Base-by-base conservation (phyloP, 2,888 invertebrate species). In the Sarcophaga rosellei region DNA sequence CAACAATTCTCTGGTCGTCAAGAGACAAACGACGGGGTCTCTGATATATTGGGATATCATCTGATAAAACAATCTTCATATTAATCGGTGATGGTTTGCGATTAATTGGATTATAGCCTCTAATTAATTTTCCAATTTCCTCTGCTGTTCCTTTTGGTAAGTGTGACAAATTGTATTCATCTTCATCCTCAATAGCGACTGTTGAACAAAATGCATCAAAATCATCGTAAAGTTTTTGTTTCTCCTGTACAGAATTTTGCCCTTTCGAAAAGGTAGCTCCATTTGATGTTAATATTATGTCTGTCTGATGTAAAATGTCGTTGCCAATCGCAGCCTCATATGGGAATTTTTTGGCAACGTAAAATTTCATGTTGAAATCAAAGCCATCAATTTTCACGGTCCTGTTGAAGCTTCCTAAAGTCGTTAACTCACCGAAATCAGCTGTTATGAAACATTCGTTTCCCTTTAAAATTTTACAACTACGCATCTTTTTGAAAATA, bases 41-140 rank as follows among this genome's bases (percentile, higher is more conserved):
- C 6, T 61, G 44, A 12, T 59, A 68, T 4, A 44, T 45, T 23
- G 73, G 74, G 3, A 57, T 45, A n/a, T 66, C 61, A 44, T 74
- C 74, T 1, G 20, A 68, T 1, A 74, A 53, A 21, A 81, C 68
- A 6, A 81, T 61, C 21, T 73, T 74, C 66, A 59, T 66, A 4
- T 10, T 11, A 62, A 62, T 62, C 12, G 70, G 75, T 23, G 76
- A 76, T 25, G 47, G 15, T 23, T 65, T 47, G 11, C 15, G 47
- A 47, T 11, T 47, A 8, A 3, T 47, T 6, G 47, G 47, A 15
- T 47, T 47, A 47, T 47, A 47, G 47, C 15, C 15, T 11, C 15
- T 47, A 15, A 47, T 47, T 15, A 15, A 20, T 10, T 44, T 8
- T 11, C 20, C 15, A 20, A 17, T 61, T 15, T 47, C 47, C 47